These are phyloP conservation scores for Beroe forskalii DNA, from an alignment of 37 sponge, comb jelly and placozoan genomes.

Conservation along the genomic window DNA sequence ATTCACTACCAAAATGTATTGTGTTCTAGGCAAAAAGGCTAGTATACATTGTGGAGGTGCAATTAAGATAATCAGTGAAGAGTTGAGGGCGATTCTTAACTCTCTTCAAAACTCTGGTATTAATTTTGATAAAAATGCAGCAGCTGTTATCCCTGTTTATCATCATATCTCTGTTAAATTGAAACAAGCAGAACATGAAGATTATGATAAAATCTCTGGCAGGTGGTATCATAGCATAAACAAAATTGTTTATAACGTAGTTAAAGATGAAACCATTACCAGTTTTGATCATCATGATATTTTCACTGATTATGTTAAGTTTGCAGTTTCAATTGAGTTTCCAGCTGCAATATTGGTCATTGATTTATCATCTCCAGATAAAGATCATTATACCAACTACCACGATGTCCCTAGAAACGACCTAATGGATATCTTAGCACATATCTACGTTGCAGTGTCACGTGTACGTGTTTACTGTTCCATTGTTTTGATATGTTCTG, in stretches of 20 bases:
- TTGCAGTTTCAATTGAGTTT: neutral
- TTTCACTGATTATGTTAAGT: neutral
- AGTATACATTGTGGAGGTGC: neutral
- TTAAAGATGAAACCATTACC: too few relatives aligned
- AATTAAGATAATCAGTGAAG: neutral
- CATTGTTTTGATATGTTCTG: neutral
- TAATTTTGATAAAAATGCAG: neutral
- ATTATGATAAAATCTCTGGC: too few relatives aligned
- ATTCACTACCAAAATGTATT: neutral
- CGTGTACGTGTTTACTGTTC: neutral
- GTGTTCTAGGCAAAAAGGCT: neutral
- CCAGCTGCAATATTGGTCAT: neutral
- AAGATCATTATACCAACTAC: neutral
- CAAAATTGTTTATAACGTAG: too few relatives aligned
- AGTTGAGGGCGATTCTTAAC: neutral
- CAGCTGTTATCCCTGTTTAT: too few relatives aligned
- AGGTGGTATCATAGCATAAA: too few relatives aligned
- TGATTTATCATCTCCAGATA: neutral
- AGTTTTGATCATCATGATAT: neutral
- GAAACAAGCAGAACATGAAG: too few relatives aligned
- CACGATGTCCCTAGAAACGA: too few relatives aligned
- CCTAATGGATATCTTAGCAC: neutral
- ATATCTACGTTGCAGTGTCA: neutral
- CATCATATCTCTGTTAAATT: too few relatives aligned
- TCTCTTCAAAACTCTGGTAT: neutral